phyloP scores from a whole-genome alignment of 1,140 invertebrate species.

The Zaprionus camerounensis region DNA sequence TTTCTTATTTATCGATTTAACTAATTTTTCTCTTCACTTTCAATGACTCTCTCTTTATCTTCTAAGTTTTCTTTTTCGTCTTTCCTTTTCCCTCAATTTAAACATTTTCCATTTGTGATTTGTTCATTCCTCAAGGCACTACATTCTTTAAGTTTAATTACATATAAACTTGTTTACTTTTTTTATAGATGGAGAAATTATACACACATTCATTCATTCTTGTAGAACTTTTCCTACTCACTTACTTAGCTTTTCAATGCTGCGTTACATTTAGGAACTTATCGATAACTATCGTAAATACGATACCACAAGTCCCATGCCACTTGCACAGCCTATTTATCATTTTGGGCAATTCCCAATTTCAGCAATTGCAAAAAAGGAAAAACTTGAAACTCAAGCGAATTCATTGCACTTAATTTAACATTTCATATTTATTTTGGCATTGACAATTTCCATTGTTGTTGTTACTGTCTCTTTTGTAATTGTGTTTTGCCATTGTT shows the following conservation, averaged over 20 bases:
- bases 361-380: constrained; percentile 19
- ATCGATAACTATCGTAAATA: too few species aligned
- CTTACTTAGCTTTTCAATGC: too few species aligned
- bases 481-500: constrained; percentile 47
- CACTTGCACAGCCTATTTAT: constrained; percentile 32
- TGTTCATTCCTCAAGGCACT: too few species aligned
- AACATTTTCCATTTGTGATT: not conserved
- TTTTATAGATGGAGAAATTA: too few species aligned
- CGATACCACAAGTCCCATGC: not conserved
- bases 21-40: not conserved
- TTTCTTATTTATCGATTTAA: not conserved
- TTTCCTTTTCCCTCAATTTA: not conserved
- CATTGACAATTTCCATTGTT: constrained; percentile 71
- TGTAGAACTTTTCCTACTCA: too few species aligned
- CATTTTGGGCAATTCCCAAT: constrained; percentile 14
- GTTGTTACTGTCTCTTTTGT: constrained; percentile 25
- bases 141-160: not conserved
- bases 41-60: not conserved
- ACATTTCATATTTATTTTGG: constrained; percentile 60
- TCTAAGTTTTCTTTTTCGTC: not conserved
- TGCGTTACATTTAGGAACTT: too few species aligned
- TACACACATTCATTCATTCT: too few species aligned
- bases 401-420: constrained; percentile 68
- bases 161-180: too few species aligned
- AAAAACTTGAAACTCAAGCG: constrained; percentile 44